Conservation (phyloP, 2,113 vertebrate species). For the Rhinogobius similis region DNA sequence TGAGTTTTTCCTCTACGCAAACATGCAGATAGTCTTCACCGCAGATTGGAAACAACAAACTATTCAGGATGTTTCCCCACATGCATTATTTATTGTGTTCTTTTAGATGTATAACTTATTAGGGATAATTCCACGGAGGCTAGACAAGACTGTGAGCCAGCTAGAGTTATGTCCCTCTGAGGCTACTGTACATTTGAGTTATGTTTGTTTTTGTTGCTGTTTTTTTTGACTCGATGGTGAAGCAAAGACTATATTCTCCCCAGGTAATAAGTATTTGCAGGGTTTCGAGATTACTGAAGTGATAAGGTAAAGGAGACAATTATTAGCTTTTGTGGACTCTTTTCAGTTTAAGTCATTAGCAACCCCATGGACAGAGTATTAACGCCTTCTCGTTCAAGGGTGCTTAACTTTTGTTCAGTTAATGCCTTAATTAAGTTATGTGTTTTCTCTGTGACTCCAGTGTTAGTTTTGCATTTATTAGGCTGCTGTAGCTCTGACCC, state of each 20-base stretch:
- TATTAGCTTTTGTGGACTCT: too few relatives aligned
- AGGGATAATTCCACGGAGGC: conserved; percentile 19
- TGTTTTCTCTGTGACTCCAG: too few relatives aligned
- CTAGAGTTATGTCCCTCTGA: background rate
- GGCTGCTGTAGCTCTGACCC: too few relatives aligned
- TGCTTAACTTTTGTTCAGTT: too few relatives aligned
- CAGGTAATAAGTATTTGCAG: background rate
- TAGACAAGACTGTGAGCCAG: background rate
- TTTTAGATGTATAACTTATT: background rate
- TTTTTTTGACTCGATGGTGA: background rate
- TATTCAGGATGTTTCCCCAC: conserved; percentile 34
- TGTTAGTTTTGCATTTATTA: too few relatives aligned
- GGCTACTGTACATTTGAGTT: background rate
- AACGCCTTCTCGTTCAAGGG: too few relatives aligned
- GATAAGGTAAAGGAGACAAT: too few relatives aligned
- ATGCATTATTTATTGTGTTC: background rate
- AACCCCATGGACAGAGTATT: too few relatives aligned
- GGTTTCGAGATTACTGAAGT: background rate
- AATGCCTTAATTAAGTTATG: too few relatives aligned
- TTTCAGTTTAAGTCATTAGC: too few relatives aligned
- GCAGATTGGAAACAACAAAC: conserved; percentile 42
- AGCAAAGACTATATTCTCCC: too few relatives aligned
- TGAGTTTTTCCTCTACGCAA: conserved; percentile 51
- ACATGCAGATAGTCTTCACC: conserved; percentile 38
- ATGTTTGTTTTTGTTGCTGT: background rate